A percentile compares a stretch with the other conserved stretches of the same genome.
Conservation (phyloP, 2,888 invertebrate genomes). For the Dione vanillae region DNA sequence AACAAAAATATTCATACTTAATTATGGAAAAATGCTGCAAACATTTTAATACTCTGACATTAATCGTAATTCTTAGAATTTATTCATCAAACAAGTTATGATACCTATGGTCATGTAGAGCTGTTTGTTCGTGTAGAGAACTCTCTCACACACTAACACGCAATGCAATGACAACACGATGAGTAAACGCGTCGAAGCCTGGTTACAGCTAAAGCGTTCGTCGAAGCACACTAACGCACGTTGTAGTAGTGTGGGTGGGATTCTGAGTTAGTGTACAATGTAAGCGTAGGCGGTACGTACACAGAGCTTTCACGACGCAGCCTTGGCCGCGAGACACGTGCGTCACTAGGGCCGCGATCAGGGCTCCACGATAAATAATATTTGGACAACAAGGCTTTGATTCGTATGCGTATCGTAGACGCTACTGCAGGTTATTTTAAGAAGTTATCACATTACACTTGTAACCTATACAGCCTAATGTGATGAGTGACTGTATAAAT, state of each 20-base stretch:
- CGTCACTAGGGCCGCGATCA: constrained; percentile 69
- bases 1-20: constrained; percentile 55
- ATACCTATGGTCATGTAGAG: constrained; percentile 45
- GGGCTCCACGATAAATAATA: constrained; percentile 48
- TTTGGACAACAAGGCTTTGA: constrained; percentile 42
- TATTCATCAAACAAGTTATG: constrained; percentile 77
- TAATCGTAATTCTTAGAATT: constrained; percentile 76
- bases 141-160: constrained; percentile 54
- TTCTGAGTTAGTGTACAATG: constrained; percentile 41
- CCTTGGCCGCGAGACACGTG: constrained; percentile 84
- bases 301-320: constrained; percentile 81
- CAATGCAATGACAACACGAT: constrained; percentile 49
- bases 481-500: not conserved
- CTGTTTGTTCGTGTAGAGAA: constrained; percentile 15
- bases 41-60: constrained; percentile 60
- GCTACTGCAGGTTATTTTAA: not conserved
- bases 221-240: constrained; percentile 26
- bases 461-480: not conserved
- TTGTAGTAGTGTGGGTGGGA: constrained; percentile 38
- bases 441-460: not conserved
- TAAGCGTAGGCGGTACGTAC: constrained; percentile 53
- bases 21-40: constrained; percentile 59
- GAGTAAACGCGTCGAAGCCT: constrained; percentile 52
- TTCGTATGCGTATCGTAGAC: not conserved
- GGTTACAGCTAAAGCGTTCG: constrained; percentile 44